phyloP scores from a whole-genome alignment of 2,797 vertebrate genomes.

The Lutjanus campechanus region DNA sequence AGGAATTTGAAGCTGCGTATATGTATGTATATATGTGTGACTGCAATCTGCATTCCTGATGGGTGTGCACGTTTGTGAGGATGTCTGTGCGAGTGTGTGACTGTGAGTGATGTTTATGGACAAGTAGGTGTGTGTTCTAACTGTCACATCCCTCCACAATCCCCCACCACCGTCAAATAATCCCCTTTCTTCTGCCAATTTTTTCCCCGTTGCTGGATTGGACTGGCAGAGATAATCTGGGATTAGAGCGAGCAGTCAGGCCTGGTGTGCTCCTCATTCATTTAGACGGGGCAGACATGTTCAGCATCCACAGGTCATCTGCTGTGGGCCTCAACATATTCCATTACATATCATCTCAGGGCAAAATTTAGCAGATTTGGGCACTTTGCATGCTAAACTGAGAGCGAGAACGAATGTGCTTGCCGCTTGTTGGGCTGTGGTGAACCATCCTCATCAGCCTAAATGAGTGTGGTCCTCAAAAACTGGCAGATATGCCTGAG shows the following conservation, averaged over 20 bases:
- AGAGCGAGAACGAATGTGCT: not conserved
- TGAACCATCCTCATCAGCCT: not conserved
- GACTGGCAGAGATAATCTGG: constrained; percentile 80
- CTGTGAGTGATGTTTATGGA: constrained; percentile 23
- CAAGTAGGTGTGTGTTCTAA: constrained; percentile 35
- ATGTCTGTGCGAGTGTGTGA: constrained; percentile 5
- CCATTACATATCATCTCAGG: constrained; percentile 41
- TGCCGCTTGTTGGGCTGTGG: not conserved
- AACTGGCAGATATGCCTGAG: not conserved
- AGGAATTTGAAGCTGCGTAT: not conserved
- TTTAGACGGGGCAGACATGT: constrained; percentile 59
- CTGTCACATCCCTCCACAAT: constrained; percentile 27
- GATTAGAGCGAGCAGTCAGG: constrained; percentile 78
- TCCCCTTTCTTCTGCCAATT: constrained; percentile 80
- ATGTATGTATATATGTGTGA: not conserved
- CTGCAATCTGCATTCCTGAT: not conserved
- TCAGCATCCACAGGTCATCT: constrained; percentile 66
- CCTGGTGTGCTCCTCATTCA: constrained; percentile 71
- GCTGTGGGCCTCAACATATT: constrained; percentile 46
- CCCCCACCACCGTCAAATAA: constrained; percentile 70
- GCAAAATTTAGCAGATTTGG: constrained; percentile 27
- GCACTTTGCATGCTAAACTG: constrained; percentile 13
- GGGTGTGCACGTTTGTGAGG: not conserved
- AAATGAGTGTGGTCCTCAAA: not conserved
- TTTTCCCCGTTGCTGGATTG: constrained; percentile 77